These are phyloP conservation scores for Seison nebaliae DNA, from an alignment of 1,140 invertebrate species.

Conservation along the genomic window DNA sequence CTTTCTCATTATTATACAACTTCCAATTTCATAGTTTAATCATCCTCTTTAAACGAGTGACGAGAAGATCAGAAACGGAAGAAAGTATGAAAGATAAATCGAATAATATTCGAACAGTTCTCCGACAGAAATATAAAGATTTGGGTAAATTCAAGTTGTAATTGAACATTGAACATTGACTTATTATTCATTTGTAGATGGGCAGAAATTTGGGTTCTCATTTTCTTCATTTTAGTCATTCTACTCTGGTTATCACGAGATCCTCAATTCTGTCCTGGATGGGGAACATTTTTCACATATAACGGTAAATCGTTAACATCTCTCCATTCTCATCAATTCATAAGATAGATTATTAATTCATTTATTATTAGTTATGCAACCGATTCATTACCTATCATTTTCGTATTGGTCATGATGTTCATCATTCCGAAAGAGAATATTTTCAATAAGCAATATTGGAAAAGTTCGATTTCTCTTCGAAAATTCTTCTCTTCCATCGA, in stretches of 20 bases:
- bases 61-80: background rate
- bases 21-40: too few relatives aligned
- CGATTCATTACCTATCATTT: conserved; percentile 3
- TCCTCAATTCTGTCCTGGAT: conserved; percentile 51
- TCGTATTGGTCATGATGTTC: background rate
- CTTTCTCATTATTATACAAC: too few relatives aligned
- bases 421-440: conserved; percentile 8
- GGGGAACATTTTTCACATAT: conserved; percentile 26
- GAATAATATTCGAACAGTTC: background rate
- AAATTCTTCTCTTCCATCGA: conserved; percentile 8
- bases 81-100: conserved; percentile 2
- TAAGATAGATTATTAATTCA: too few relatives aligned
- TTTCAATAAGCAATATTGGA: conserved; percentile 2
- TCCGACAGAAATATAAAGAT: background rate
- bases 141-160: background rate
- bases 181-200: conserved; percentile 19
- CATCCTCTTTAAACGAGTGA: too few relatives aligned
- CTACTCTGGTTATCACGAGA: conserved; percentile 57
- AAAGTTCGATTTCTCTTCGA: conserved; percentile 4
- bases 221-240: conserved; percentile 46
- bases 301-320: background rate
- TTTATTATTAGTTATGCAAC: background rate
- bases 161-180: too few relatives aligned
- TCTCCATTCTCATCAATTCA: background rate
- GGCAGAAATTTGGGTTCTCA: conserved; percentile 43